Conservation (phyloP, 2,797 vertebrate genomes). For the Cetoscarus ocellatus region DNA sequence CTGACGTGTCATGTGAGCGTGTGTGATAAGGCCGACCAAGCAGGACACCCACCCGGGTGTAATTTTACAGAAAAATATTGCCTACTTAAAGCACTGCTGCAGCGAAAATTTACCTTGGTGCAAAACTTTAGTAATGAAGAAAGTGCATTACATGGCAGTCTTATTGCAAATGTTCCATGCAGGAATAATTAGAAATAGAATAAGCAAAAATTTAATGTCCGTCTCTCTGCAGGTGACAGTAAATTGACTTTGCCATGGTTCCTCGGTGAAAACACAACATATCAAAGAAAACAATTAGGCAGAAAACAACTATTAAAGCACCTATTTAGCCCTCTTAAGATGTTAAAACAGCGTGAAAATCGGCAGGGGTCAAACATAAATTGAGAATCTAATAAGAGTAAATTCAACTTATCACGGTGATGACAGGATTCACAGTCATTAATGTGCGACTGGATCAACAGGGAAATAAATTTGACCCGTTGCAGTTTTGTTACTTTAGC, state of each 20-base stretch:
- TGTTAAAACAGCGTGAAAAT: slow-evolving; percentile 53
- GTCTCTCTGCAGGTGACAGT: slow-evolving; percentile 81
- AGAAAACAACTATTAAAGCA: slow-evolving; percentile 64
- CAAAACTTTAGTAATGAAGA: slow-evolving; percentile 79
- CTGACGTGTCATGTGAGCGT: slow-evolving; percentile 59
- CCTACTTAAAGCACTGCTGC: slow-evolving; percentile 71
- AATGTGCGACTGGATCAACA: slow-evolving; percentile 40
- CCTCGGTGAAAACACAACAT: slow-evolving; percentile 70
- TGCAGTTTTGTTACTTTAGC: slow-evolving; percentile 59
- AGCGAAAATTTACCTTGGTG: slow-evolving; percentile 70
- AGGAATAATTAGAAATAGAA: slow-evolving; percentile 82
- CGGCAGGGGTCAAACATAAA: slow-evolving; percentile 67
- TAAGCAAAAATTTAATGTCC: slow-evolving; percentile 78
- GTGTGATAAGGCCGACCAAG: slow-evolving; percentile 57
- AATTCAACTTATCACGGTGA: slow-evolving; percentile 27
- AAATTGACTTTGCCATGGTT: slow-evolving; percentile 78
- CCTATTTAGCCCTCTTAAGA: slow-evolving; percentile 52
- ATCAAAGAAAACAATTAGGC: slow-evolving; percentile 73
- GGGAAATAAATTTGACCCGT: slow-evolving; percentile 71
- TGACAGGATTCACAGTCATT: slow-evolving; percentile 56
- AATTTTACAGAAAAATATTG: slow-evolving; percentile 74
- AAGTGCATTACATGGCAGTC: slow-evolving; percentile 76
- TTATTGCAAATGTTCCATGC: slow-evolving; percentile 79
- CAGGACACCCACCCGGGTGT: slow-evolving; percentile 77
- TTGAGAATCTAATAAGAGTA: slow-evolving; percentile 57